Conservation (phyloP, 2,797 vertebrate genomes). For the Cetoscarus ocellatus region DNA sequence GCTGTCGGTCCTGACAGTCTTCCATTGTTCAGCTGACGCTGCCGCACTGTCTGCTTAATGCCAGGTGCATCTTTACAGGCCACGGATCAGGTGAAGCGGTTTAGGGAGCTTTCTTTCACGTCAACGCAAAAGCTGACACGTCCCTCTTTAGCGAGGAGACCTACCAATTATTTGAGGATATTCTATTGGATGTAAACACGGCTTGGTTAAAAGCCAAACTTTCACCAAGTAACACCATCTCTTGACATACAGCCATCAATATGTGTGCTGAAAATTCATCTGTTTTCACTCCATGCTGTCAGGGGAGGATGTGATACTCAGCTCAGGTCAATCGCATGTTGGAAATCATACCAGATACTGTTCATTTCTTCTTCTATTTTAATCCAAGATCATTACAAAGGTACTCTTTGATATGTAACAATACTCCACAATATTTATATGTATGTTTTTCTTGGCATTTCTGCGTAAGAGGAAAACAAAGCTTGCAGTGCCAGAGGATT, state of each 20-base stretch:
- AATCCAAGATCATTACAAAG: constrained; percentile 17
- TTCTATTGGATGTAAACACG: constrained; percentile 56
- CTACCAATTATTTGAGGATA: constrained; percentile 62
- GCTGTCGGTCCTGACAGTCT: constrained; percentile 93
- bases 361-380: constrained; percentile 19
- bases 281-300: constrained; percentile 17
- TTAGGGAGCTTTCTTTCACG: constrained; percentile 61
- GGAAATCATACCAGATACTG: constrained; percentile 27
- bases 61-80: constrained; percentile 91
- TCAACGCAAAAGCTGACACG: constrained; percentile 84
- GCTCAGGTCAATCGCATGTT: constrained; percentile 25
- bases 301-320: constrained; percentile 3
- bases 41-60: constrained; percentile 87
- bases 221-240: constrained; percentile 37
- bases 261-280: constrained; percentile 27
- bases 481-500: constrained; percentile 26
- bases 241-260: constrained; percentile 31
- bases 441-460: constrained; percentile 34
- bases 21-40: constrained; percentile 92
- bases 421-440: constrained; percentile 35
- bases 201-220: constrained; percentile 64
- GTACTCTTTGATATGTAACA: constrained; percentile 36
- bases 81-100: constrained; percentile 79
- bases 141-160: constrained; percentile 74
- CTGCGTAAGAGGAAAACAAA: constrained; percentile 35